A percentile compares a stretch with the other conserved stretches of the same genome.
Evolutionary conservation across 2,113 vertebrate species (phyloP).

Genomic region (Aptenodytes patagonicus): DNA sequence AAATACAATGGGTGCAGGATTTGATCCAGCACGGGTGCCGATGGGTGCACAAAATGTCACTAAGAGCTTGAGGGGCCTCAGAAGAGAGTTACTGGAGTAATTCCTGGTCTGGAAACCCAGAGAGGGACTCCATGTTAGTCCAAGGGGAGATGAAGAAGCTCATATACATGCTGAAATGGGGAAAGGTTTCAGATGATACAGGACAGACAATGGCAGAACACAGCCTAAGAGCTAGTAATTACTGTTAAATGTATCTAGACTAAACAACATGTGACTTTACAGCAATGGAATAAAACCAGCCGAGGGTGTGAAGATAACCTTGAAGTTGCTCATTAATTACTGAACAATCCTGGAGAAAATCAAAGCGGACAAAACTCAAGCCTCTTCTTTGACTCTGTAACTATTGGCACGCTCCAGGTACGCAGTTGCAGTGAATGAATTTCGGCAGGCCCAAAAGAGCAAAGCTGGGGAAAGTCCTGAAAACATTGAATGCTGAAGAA

Average conservation of each 20-base stretch:
- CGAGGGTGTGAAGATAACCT: not conserved
- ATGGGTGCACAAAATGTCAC: not conserved
- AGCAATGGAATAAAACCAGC: not conserved
- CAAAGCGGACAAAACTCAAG: not conserved
- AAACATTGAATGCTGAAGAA: not conserved
- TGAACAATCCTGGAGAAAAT: not conserved
- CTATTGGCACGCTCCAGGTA: not conserved
- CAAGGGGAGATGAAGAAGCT: not conserved
- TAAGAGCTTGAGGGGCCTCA: not conserved
- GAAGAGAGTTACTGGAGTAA: not conserved
- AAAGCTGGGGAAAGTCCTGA: not conserved
- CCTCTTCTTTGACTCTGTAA: not conserved
- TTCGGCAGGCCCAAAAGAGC: not conserved
- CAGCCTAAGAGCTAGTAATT: not conserved
- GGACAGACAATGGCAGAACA: not conserved
- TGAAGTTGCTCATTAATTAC: not conserved
- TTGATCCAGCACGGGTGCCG: accelerated
- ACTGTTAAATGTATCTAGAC: not conserved
- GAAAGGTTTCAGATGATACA: not conserved
- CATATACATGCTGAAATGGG: accelerated
- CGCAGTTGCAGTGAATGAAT: not conserved
- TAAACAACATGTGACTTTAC: not conserved
- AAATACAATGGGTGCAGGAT: accelerated
- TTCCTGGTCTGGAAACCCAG: not conserved
- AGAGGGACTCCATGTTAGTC: not conserved